Percentiles rank a stretch among this genome's conserved stretches.
phyloP scores from a whole-genome alignment of 1,140 invertebrate species.

The Pentalonia nigronervosa region DNA sequence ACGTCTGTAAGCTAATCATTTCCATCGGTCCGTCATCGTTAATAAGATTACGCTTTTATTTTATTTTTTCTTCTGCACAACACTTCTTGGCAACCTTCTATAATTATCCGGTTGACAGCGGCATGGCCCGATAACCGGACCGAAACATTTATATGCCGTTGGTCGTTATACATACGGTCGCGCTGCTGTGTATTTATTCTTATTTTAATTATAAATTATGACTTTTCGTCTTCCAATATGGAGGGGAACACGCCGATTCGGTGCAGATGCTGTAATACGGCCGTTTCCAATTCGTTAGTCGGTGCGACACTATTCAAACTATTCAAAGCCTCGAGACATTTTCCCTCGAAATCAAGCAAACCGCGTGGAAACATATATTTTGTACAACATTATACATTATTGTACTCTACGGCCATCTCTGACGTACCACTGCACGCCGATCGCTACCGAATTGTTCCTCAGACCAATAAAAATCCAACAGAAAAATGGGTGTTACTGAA shows the following conservation, averaged over 20 bases:
- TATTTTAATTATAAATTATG: constrained; percentile 57
- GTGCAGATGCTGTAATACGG: constrained; percentile 36
- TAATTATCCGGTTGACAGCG: constrained; percentile 53
- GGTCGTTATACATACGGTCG: constrained; percentile 19
- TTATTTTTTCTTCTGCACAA: constrained; percentile 13
- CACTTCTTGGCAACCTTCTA: constrained; percentile 45
- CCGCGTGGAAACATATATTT: not conserved
- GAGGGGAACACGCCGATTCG: constrained; percentile 8
- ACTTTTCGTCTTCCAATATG: constrained; percentile 20
- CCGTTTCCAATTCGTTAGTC: constrained; percentile 40
- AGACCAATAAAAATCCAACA: not conserved
- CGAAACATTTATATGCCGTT: constrained; percentile 40
- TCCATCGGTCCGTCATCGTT: constrained; percentile 27
- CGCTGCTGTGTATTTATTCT: constrained; percentile 36
- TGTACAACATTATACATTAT: not conserved
- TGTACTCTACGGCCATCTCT: not conserved
- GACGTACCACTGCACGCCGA: not conserved
- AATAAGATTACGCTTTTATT: not conserved
- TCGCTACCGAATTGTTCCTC: not conserved
- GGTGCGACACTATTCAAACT: constrained; percentile 21
- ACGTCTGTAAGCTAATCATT: constrained; percentile 31
- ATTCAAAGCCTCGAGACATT: not conserved
- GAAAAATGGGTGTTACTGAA: constrained; percentile 29
- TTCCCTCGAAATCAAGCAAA: not conserved
- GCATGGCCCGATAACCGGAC: constrained; percentile 38